Evolutionary conservation across 2,113 vertebrate species (phyloP).

Genomic region (Phrynocephalus versicolor): DNA sequence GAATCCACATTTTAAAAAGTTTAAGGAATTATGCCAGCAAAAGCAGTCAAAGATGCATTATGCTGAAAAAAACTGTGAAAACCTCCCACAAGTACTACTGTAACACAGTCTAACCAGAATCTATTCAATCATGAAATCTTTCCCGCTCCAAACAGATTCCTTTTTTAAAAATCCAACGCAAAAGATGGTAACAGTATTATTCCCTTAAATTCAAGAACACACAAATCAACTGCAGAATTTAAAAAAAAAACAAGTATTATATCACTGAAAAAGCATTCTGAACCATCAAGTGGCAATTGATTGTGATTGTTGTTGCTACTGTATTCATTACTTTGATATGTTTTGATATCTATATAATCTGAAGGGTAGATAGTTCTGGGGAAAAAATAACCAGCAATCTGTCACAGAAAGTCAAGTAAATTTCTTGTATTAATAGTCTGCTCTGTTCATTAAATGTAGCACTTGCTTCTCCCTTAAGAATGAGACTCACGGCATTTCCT

Average conservation of each 20-base stretch:
- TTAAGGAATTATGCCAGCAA: neutral
- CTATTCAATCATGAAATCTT: no score
- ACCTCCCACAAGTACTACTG: neutral
- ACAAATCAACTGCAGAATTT: neutral
- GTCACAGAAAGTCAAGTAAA: neutral
- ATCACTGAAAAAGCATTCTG: neutral
- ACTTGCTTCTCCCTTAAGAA: neutral
- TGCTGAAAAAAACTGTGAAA: neutral
- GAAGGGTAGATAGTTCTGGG: neutral
- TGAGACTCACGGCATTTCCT: constrained; percentile 97
- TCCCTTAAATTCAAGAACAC: neutral
- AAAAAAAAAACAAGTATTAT: neutral
- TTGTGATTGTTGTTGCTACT: neutral
- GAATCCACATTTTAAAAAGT: neutral
- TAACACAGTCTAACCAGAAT: neutral
- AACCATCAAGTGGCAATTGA: neutral
- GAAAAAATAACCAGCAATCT: neutral
- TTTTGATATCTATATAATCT: neutral
- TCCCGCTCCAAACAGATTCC: neutral
- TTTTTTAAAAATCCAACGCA: no score
- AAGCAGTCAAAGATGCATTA: neutral
- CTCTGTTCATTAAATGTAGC: neutral
- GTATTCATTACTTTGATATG: neutral
- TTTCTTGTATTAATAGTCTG: rapidly evolving
- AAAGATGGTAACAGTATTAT: neutral